Conservation (phyloP, 2,113 vertebrate genomes). For the Hassar affinis region DNA sequence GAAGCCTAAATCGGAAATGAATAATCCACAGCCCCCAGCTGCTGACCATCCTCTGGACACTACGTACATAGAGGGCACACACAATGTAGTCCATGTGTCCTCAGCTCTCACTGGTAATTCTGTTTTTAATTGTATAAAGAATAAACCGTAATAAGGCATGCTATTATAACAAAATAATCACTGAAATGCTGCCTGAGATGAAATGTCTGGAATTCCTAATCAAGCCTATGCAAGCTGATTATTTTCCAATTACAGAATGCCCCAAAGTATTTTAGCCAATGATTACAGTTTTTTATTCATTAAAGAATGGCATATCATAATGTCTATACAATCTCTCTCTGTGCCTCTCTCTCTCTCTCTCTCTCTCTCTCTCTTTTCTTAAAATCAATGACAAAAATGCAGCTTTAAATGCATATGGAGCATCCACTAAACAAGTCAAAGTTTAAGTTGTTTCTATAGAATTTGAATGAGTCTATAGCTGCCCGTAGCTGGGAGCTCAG, state of each 20-base stretch:
- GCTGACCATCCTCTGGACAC: slow-evolving; percentile 82
- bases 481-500: too few relatives aligned
- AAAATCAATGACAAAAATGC: not conserved
- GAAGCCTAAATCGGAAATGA: slow-evolving; percentile 83
- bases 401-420: not conserved
- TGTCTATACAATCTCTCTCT: not conserved
- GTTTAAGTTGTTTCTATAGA: not conserved
- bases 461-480: not conserved
- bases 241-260: not conserved
- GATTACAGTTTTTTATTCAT: not conserved
- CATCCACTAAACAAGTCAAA: not conserved
- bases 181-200: not conserved
- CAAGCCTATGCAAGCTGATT: not conserved
- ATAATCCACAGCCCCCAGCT: slow-evolving; percentile 73
- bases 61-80: slow-evolving; percentile 79
- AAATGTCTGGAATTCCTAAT: not conserved
- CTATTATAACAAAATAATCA: not conserved
- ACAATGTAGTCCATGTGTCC: slow-evolving; percentile 73
- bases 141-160: not conserved
- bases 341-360: not conserved
- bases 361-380: not conserved
- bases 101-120: slow-evolving; percentile 67
- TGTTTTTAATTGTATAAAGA: not conserved
- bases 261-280: not conserved
- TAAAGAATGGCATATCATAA: not conserved